phyloP scores from a whole-genome alignment of 1,140 invertebrate species.

The Amphibalanus amphitrite region DNA sequence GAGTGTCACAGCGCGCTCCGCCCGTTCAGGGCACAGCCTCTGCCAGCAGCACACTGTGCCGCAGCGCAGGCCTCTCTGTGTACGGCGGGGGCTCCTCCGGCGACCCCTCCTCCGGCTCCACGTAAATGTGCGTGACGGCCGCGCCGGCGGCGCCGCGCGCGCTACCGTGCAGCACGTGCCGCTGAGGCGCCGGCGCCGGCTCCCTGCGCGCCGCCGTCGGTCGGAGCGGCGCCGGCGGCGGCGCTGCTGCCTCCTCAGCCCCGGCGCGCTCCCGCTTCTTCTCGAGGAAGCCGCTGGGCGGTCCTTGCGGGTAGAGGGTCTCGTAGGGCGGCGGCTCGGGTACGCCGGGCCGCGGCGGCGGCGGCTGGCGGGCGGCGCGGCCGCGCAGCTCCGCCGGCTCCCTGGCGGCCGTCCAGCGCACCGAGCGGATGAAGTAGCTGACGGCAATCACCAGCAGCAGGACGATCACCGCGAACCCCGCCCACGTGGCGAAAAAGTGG shows the following conservation, averaged over 20 bases:
- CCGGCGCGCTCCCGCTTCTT: not conserved
- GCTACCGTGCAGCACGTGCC: too few species aligned
- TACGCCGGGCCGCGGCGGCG: too few species aligned
- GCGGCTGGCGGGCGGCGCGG: not conserved
- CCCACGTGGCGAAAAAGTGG: not conserved
- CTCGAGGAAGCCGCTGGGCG: not conserved
- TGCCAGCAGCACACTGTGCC: not conserved
- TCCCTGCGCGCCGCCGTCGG: too few species aligned
- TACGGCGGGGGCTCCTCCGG: not conserved
- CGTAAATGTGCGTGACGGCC: not conserved
- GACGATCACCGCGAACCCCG: not conserved
- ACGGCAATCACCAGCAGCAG: not conserved
- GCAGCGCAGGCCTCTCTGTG: not conserved
- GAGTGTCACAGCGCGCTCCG: not conserved
- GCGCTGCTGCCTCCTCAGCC: not conserved
- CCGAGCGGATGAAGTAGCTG: not conserved
- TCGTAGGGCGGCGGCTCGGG: not conserved
- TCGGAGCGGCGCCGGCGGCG: not conserved
- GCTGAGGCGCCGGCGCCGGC: too few species aligned
- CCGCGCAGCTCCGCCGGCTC: not conserved
- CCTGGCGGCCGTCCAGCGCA: not conserved
- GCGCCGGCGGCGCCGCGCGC: too few species aligned
- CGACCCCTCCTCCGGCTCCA: not conserved
- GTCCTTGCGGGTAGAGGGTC: not conserved
- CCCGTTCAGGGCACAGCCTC: not conserved